Evolutionary conservation across 2,888 invertebrate species (phyloP).

Genomic region (Tridacna crocea): DNA sequence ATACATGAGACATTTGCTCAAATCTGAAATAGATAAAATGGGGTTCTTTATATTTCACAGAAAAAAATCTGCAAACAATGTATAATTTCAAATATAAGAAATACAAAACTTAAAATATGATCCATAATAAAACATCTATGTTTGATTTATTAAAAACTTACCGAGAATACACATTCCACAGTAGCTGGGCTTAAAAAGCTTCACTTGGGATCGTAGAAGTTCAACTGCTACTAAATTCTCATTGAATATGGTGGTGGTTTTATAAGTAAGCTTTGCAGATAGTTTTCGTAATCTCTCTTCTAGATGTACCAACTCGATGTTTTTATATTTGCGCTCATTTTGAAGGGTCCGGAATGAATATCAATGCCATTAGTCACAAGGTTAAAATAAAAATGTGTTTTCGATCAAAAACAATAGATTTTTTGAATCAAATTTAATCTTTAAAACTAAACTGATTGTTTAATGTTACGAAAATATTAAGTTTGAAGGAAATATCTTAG

Average conservation of each 20-base stretch:
- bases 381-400: neutral
- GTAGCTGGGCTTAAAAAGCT: conserved; percentile 46
- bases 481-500: neutral
- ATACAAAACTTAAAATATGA: too few species aligned
- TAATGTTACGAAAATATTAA: neutral
- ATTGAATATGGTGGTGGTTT: conserved; percentile 36
- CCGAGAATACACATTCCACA: conserved; percentile 48
- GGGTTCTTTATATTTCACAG: too few species aligned
- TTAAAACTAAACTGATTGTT: neutral
- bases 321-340: conserved; percentile 46
- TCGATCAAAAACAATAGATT: neutral
- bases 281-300: conserved; percentile 31
- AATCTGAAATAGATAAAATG: conserved; percentile 65
- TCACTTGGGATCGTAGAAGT: conserved; percentile 28
- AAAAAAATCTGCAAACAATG: too few species aligned
- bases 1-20: conserved; percentile 83
- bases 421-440: neutral
- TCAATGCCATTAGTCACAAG: neutral
- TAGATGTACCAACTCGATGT: conserved; percentile 44
- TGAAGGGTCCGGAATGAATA: conserved; percentile 50
- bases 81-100: too few species aligned
- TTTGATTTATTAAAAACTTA: conserved; percentile 9
- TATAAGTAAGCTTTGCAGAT: conserved; percentile 41
- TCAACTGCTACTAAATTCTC: conserved; percentile 50
- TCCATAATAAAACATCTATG: neutral